Base-by-base conservation (phyloP, 2,888 invertebrate genomes). In the Danaus chrysippus region DNA sequence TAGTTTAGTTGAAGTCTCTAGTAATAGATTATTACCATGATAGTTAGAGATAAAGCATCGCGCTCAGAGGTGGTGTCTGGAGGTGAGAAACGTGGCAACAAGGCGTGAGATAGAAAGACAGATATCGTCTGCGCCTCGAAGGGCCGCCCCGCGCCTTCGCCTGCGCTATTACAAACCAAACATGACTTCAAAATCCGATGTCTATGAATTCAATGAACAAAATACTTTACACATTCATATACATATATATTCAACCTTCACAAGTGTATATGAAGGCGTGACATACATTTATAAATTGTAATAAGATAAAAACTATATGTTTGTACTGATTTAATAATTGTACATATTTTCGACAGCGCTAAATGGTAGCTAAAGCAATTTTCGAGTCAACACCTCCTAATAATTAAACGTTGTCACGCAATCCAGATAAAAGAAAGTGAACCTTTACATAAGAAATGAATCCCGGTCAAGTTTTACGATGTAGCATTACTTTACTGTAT, bases 41-140 rank as follows among this genome's bases (percentile, higher is more conserved):
- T 85, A 83, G 83, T 72, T 66, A 71, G 73, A 75, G 87, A 89
- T 88, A 87, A 85, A 75, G 79, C 66, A 80, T 77, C 75, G 78
- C 71, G 75, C 75, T 78, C 75, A 77, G 78, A 80, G 82, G 80
- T 81, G 84, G 79, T 77, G 82, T 81, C 79, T 75, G 73, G 87
- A 87, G 89, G 89, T 89, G 90, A 89, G 86, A 86, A 88, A 84
- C 88, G 87, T 86, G 87, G 86, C 76, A 81, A 79, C 83, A 75
- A 83, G 82, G 82, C 87, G 86, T 87, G 87, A 89, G 87, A 89
- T 87, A 80, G 82, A 73, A 71, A 76, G 72, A 73, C 68, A 70
- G 87, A 87, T 88, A 87, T 71, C 76, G 78, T 74, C 78, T 71
- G 71, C 77, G 70, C 68, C 71, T 68, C 64, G 63, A 61, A 69